Evolutionary conservation across 1,140 invertebrate species (phyloP), one percentile per base, ranked within the genome.

Genomic region (Nilaparvata lugens): DNA sequence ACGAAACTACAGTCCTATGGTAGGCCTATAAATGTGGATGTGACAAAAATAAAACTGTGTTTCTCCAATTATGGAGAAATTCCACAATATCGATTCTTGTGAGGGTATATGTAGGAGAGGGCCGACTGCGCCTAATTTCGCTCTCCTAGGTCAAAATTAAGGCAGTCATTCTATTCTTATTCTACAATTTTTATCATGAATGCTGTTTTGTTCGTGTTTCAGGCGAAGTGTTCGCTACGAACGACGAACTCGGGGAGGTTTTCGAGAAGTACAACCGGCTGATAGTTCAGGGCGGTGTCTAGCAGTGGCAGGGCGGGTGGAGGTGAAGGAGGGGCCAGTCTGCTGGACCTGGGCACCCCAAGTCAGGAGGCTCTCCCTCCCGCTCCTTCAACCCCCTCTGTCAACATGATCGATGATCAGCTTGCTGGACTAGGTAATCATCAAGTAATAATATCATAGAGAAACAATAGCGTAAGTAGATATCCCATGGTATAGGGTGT

Each of bases 221-320:
- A 91, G 89, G 76, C 74, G 86, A 92, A 64, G 84, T 93, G 40
- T 70, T 95, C 56, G 80, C 86, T 64, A 85, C 86, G 6, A 93
- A 84, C 75, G 90, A 93, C 72, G 84, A 87, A 57, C 74, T 95
- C 42, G 79, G 83, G 40, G 78, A 84, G 70, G 86, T 90, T 0
- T 84, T 90, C 71, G 81, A 84, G 18, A 83, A 87, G 65, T 94
- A 93, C 68, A 81, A 83, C 35, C 69, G 73, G 48, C 73, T 85
- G 59, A 76, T 85, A 61, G 70, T 77, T 21, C 72, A 77, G 14
- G 78, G 72, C 21, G 62, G 68, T 64, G 24, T n/a, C 61, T 40
- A 60, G 42, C 18, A 61, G 70, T 25, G 54, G 35, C n/a, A 54
- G 45, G 60, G 42, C 55, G 65, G 23, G 63, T 61, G 48, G 24